phyloP scores from a whole-genome alignment of 1,140 invertebrate species.

The Calliopsis andreniformis region DNA sequence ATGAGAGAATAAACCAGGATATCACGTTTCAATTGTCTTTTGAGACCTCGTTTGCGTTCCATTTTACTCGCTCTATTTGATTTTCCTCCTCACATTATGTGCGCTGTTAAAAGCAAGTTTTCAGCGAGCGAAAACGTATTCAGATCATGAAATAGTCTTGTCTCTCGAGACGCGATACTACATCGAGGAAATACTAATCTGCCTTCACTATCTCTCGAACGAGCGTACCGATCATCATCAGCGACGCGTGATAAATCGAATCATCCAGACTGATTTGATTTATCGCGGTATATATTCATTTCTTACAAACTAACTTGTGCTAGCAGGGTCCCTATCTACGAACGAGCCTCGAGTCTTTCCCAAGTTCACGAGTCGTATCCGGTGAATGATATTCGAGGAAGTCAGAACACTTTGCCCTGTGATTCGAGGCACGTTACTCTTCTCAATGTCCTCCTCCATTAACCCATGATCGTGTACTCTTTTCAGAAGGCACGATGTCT shows the following conservation, averaged over 20 bases:
- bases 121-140: too few species aligned
- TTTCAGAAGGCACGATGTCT: conserved; percentile 19
- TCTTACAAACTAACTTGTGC: background rate
- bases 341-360: conserved; percentile 25
- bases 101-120: too few species aligned
- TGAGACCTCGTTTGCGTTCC: too few species aligned
- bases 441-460: conserved; percentile 21
- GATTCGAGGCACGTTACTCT: conserved; percentile 49
- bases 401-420: background rate
- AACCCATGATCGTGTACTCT: conserved; percentile 31
- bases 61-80: too few species aligned
- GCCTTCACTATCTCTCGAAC: conserved; percentile 35
- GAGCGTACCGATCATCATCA: conserved; percentile 38
- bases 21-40: too few species aligned
- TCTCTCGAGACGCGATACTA: too few species aligned
- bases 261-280: conserved; percentile 28
- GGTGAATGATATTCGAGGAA: background rate
- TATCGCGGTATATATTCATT: conserved; percentile 20
- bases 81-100: too few species aligned
- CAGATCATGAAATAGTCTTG: too few species aligned
- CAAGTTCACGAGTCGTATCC: too few species aligned
- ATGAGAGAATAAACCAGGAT: too few species aligned
- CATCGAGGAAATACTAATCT: too few species aligned
- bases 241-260: conserved; percentile 42
- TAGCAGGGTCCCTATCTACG: background rate